Base-by-base conservation (phyloP, 2,113 vertebrate genomes). In the Cinclus mexicanus region DNA sequence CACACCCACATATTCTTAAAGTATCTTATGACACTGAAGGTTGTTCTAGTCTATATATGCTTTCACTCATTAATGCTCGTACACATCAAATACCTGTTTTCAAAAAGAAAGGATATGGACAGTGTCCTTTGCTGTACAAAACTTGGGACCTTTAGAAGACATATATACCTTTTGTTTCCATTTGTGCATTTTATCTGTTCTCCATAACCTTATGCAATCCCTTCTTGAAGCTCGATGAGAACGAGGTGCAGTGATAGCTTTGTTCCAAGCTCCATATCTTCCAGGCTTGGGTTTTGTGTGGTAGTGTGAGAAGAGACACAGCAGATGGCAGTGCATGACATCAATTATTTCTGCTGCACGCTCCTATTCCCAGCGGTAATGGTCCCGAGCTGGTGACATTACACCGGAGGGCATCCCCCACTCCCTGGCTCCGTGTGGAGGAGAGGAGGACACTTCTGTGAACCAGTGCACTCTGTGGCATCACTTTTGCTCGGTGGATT, bases 271-370 rank as follows among this genome's bases (percentile, higher is more conserved):
- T 60, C 78, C 16, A 1, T 41, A 10, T 87, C 82, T 47, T 61
- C 52, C 63, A 65, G 46, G 21, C 22, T 79, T 23, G 29, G 29
- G 31, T 59, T 72, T 31, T 4, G 3, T 15, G 31, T 18, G 86
- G 89, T 46, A 97, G 89, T 98, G 97, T 77, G 86, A 17, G 21
- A 6, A 17, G 89, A 96, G 87, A 81, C 88, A 93, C 98, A 29
- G 96, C 86, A 98, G 98, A 97, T 98, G 98, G 98, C 98, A 97
- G 95, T 96, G 78, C 95, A 78, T 64, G 76, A 98, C 95, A 92
- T 77, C 63, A 50, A 59, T 97, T 97, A 80, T 71, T 15, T 12
- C 41, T 44, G n/a, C 89, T 10, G 17, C n/a, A 8, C 12, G 1
- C 19, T 80, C 29, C 46, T n/a, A 9, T 24, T 97, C 68, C 72